Base-by-base conservation (phyloP, 2,888 invertebrate genomes). In the Synergus itoensis region DNA sequence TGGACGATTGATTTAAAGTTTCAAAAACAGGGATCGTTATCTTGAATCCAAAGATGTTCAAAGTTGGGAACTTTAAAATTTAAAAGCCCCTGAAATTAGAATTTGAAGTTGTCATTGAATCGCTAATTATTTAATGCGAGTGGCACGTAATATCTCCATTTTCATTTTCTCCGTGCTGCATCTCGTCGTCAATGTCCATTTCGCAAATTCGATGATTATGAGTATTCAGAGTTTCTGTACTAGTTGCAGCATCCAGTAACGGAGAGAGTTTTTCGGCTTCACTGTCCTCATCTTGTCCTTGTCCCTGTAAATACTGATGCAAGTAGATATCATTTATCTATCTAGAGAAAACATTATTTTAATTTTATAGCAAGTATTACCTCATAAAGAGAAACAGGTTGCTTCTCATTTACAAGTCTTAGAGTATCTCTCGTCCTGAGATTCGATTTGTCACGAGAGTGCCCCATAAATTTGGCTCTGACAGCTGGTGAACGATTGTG, bases 261-360 rank as follows among this genome's bases (percentile, higher is more conserved):
- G 97, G 97, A 21, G 97, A 97, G 78, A 97, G 92, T 86, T 97
- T 95, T 92, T 97, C 97, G 75, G 96, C 95, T 91, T 97, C 97
- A 89, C 97, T 97, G 89, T 97, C 97, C 85, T 96, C 96, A 88
- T 96, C 96, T 65, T 94, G 93, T 57, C 93, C 94, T 88, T 93
- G 90, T 1, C 87, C 87, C 89, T 90, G 77, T 79, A 82, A 78
- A 77, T 69, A 69, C 67, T 81, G 43, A 65, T 69, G 18, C 5
- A 36, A 8, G 18, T 28, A 78, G 18, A 45, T 76, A 75, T 69
- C 62, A 11, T 45, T 57, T 48, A 67, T 28, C n/a, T 64, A 57
- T 18, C 53, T n/a, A 76, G 11, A 43, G 28, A 40, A 45, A 40
- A 67, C 14, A 36, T 67, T 64, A 16, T 53, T 28, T 18, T 14